Percentiles rank a stretch among this genome's conserved stretches.
These are phyloP conservation scores for Drosophila sordidula DNA, from an alignment of 2,888 invertebrate species.

Conservation along the genomic window DNA sequence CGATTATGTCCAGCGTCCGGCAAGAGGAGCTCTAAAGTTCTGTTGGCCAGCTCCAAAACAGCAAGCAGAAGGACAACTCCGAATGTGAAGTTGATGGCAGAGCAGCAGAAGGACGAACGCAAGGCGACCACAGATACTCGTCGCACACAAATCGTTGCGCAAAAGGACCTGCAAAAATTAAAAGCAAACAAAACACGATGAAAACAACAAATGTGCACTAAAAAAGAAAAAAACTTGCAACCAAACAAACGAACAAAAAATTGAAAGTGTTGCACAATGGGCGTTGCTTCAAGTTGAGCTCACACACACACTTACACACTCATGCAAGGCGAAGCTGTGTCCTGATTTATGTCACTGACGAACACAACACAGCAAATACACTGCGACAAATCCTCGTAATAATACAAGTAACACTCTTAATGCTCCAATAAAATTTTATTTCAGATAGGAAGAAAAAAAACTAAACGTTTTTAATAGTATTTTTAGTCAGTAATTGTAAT, in stretches of 20 bases:
- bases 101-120: slow-evolving; percentile 20
- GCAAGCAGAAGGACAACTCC: slow-evolving; percentile 60
- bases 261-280: slow-evolving; percentile 77
- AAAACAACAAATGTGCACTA: slow-evolving; percentile 64
- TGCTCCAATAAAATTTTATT: too few relatives aligned
- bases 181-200: slow-evolving; percentile 76
- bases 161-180: slow-evolving; percentile 68
- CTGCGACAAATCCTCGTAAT: slow-evolving; percentile 16
- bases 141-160: slow-evolving; percentile 48
- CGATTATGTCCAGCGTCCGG: slow-evolving; percentile 81
- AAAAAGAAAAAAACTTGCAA: slow-evolving; percentile 11
- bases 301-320: slow-evolving; percentile 33
- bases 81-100: slow-evolving; percentile 75
- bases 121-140: slow-evolving; percentile 30
- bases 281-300: slow-evolving; percentile 70
- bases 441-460: too few relatives aligned
- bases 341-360: slow-evolving; percentile 75
- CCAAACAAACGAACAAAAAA: slow-evolving; percentile 38
- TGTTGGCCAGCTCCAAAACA: slow-evolving; percentile 29
- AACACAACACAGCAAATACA: slow-evolving; percentile 37
- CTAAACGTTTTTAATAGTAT: too few relatives aligned
- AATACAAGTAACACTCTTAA: too few relatives aligned
- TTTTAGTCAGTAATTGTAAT: too few relatives aligned
- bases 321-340: slow-evolving; percentile 45
- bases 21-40: slow-evolving; percentile 12